phyloP scores from a whole-genome alignment of 2,113 vertebrate genomes.

The Tachycineta bicolor region DNA sequence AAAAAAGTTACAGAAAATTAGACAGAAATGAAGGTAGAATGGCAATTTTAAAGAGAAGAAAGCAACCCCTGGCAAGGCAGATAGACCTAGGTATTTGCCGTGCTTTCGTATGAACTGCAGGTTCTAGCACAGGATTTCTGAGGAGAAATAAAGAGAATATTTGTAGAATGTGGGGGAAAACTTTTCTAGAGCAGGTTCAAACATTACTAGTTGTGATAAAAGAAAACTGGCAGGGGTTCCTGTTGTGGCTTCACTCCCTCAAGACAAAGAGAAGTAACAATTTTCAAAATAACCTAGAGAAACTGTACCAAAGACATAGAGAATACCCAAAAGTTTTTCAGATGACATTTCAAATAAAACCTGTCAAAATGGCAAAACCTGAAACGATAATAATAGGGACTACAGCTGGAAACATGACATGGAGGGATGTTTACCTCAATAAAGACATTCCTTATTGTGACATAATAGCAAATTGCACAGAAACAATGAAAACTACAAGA shows the following conservation, averaged over 20 bases:
- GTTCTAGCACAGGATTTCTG: neutral
- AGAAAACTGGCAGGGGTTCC: neutral
- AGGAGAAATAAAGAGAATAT: neutral
- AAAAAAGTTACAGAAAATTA: neutral
- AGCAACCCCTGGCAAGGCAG: neutral
- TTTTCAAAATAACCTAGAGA: neutral
- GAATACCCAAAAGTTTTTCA: neutral
- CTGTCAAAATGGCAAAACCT: neutral
- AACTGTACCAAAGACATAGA: neutral
- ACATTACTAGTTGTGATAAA: neutral
- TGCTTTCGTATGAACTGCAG: neutral
- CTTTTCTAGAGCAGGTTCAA: neutral
- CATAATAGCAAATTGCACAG: neutral
- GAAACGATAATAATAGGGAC: neutral
- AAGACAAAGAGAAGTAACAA: neutral
- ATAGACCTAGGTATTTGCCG: neutral
- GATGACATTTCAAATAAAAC: neutral
- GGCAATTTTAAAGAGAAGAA: neutral
- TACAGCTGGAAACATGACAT: neutral
- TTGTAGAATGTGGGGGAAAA: neutral
- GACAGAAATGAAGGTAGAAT: neutral
- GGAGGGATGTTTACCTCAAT: neutral
- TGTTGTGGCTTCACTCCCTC: neutral
- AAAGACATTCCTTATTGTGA: neutral
- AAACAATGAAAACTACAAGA: neutral